A percentile compares a stretch with the other conserved stretches of the same genome.
Evolutionary conservation across 2,888 invertebrate species (phyloP).

Genomic region (Microctonus brassicae): DNA sequence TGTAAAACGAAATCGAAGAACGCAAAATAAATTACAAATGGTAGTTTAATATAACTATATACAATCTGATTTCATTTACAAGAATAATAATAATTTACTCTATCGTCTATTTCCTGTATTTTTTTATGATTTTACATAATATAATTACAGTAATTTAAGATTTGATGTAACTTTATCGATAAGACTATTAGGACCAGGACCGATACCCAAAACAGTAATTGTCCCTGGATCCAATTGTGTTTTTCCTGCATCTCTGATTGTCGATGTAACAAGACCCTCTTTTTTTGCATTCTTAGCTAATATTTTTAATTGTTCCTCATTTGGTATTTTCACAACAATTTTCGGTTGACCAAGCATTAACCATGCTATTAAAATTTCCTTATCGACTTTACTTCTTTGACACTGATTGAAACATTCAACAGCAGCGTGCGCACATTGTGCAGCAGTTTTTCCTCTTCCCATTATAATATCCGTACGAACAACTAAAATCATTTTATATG

Average conservation of each 20-base stretch:
- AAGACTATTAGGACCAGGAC: slow-evolving; percentile 74
- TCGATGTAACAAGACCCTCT: slow-evolving; percentile 71
- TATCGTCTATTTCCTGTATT: not conserved
- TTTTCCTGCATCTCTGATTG: slow-evolving; percentile 77
- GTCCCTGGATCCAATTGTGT: slow-evolving; percentile 80
- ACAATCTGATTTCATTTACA: not conserved
- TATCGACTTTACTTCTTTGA: slow-evolving; percentile 59
- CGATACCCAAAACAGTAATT: slow-evolving; percentile 81
- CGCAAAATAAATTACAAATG: no score
- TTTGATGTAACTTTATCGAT: slow-evolving; percentile 77
- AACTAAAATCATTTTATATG: slow-evolving; percentile 80
- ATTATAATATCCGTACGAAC: slow-evolving; percentile 82
- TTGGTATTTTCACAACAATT: slow-evolving; percentile 78
- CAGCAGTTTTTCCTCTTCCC: slow-evolving; percentile 83
- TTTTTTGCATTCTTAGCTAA: slow-evolving; percentile 72
- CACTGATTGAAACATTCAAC: slow-evolving; percentile 77
- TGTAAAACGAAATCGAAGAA: no score
- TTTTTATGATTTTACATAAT: not conserved
- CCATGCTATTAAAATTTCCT: slow-evolving; percentile 75
- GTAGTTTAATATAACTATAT: not conserved
- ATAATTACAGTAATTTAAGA: slow-evolving; percentile 74
- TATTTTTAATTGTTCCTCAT: slow-evolving; percentile 70
- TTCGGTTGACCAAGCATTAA: slow-evolving; percentile 79
- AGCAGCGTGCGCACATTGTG: slow-evolving; percentile 86
- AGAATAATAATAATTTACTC: not conserved